Conservation (phyloP, 64 coral and sea anemone species). For the Montipora efflorescens region DNA sequence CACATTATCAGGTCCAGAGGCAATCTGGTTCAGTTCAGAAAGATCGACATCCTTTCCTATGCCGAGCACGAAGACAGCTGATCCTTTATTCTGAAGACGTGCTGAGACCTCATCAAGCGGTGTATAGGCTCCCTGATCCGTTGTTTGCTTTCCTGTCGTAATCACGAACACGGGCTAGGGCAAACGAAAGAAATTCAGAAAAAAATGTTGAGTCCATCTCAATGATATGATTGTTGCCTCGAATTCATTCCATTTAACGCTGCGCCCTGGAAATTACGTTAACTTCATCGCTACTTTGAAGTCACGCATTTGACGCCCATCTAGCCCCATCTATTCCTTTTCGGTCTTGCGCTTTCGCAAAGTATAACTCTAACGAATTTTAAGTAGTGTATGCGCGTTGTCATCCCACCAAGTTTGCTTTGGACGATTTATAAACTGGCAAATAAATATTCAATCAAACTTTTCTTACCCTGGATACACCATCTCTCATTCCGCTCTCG, state of each 20-base stretch:
- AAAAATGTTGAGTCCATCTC: no score
- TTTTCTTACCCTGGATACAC: constrained; percentile 44
- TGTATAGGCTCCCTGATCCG: constrained; percentile 18
- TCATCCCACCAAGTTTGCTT: no score
- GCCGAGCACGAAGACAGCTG: constrained; percentile 48
- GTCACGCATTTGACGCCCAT: no score
- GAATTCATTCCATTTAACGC: no score
- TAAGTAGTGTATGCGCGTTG: no score
- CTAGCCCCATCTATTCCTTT: no score
- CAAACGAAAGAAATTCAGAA: background rate
- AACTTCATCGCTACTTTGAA: no score
- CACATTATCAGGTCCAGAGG: constrained; percentile 34
- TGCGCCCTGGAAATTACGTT: no score
- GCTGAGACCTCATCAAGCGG: constrained; percentile 13
- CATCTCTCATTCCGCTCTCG: constrained; percentile 53
- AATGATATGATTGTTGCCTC: no score
- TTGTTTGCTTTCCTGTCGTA: constrained; percentile 63
- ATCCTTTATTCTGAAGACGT: constrained; percentile 3
- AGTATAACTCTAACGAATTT: no score
- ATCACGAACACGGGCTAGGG: constrained; percentile 39
- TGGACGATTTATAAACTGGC: no score
- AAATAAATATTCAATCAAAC: background rate
- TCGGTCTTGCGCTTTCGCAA: no score
- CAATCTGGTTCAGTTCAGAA: constrained; percentile 54
- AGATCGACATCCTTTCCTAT: constrained; percentile 28